A percentile compares a stretch with the other conserved stretches of the same genome.
Evolutionary conservation across 2,888 invertebrate genomes (phyloP).

Genomic region (Notodonta dromedarius): DNA sequence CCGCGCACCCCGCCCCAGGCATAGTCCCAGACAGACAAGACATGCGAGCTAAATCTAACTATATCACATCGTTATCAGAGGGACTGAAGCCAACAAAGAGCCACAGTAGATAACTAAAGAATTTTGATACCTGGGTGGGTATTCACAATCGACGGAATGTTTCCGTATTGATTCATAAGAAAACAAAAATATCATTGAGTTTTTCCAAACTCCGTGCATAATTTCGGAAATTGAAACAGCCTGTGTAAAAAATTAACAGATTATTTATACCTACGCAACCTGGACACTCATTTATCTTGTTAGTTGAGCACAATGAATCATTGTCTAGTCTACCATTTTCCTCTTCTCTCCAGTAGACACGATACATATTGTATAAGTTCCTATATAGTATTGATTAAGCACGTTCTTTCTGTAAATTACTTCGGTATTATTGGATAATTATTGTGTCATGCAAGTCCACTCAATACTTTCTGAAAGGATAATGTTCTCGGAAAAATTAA

Average conservation of each 20-base stretch:
- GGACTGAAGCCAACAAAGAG: neutral
- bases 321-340: slow-evolving; percentile 2
- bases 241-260: slow-evolving; percentile 8
- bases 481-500: neutral
- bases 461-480: slow-evolving; percentile 6
- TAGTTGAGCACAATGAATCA: slow-evolving; percentile 22
- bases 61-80: neutral
- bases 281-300: slow-evolving; percentile 16
- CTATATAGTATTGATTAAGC: slow-evolving; percentile 18
- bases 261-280: slow-evolving; percentile 11
- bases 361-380: neutral
- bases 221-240: neutral
- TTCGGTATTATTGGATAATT: slow-evolving; percentile 13
- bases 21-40: slow-evolving; percentile 19
- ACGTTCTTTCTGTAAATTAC: slow-evolving; percentile 21
- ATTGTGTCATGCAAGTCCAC: slow-evolving; percentile 6
- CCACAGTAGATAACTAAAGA: no score
- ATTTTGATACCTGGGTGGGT: no score
- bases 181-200: no score
- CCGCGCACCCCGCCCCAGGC: slow-evolving; percentile 14
- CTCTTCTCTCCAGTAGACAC: neutral
- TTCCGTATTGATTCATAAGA: no score
- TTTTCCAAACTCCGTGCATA: neutral
- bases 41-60: slow-evolving; percentile 9
- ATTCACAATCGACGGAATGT: no score